Evolutionary conservation across 2,888 invertebrate genomes (phyloP).

Genomic region (Brachypalpus laphriformis): DNA sequence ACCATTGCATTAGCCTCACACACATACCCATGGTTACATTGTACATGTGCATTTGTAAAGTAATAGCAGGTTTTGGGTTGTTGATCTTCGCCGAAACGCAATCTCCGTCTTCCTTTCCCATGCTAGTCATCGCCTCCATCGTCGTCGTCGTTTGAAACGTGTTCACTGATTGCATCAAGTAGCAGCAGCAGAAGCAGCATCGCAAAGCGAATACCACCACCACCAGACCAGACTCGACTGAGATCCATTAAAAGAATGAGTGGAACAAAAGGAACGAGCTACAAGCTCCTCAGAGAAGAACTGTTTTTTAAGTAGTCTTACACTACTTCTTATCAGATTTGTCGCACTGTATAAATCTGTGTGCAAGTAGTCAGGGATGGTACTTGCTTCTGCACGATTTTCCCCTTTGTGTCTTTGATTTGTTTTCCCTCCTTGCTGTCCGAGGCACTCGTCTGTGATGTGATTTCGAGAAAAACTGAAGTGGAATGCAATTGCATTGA

Average conservation of each 20-base stretch:
- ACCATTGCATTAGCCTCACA: constrained; percentile 41
- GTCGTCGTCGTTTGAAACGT: constrained; percentile 42
- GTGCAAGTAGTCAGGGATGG: constrained; percentile 6
- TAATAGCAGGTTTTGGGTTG: constrained; percentile 73
- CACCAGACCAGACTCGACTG: neutral
- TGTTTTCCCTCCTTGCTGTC: neutral
- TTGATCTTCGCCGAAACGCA: constrained; percentile 71
- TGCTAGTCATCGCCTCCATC: neutral
- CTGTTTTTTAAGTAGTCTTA: constrained; percentile 66
- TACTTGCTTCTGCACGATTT: constrained; percentile 60
- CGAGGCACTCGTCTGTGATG: neutral
- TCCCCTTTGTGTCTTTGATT: constrained; percentile 38
- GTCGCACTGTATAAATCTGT: constrained; percentile 69
- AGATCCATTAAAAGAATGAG: constrained; percentile 67
- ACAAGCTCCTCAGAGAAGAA: constrained; percentile 28
- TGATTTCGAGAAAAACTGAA: constrained; percentile 7
- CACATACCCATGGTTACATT: neutral
- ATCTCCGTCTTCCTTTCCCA: constrained; percentile 36
- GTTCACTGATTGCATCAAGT: constrained; percentile 73
- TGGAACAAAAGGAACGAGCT: constrained; percentile 62
- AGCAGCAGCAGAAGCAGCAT: constrained; percentile 60
- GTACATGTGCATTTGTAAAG: constrained; percentile 41
- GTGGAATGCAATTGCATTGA: constrained; percentile 56
- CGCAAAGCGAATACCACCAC: constrained; percentile 19
- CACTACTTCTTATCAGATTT: constrained; percentile 72